These are phyloP conservation scores for Dryoscopus gambensis DNA, from an alignment of 2,113 vertebrate genomes.

Conservation along the genomic window DNA sequence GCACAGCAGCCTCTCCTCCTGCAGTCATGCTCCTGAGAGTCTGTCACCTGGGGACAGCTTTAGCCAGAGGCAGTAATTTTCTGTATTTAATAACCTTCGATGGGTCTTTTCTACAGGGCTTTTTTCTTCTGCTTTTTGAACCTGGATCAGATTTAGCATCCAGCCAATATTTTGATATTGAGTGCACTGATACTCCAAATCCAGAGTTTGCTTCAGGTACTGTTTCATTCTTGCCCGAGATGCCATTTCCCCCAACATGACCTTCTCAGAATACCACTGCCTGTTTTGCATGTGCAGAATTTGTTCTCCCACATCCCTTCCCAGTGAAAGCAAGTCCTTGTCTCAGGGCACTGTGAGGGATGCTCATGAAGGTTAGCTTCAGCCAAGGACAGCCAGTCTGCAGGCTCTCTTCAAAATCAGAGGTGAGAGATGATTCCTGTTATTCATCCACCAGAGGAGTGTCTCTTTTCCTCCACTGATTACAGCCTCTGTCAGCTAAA, in stretches of 20 bases:
- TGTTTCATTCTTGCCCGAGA: not conserved
- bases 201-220: not conserved
- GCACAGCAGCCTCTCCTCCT: not conserved
- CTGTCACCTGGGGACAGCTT: not conserved
- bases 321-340: not conserved
- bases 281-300: not conserved
- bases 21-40: not conserved
- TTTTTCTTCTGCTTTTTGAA: not conserved
- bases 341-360: not conserved
- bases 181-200: not conserved
- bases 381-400: not conserved
- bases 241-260: not conserved
- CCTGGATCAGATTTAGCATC: not conserved
- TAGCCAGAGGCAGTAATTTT: not conserved
- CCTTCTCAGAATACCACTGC: constrained; percentile 8
- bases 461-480: not conserved
- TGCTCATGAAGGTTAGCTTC: not conserved
- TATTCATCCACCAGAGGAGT: not conserved
- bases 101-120: not conserved
- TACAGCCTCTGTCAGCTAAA: not conserved
- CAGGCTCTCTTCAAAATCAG: not conserved
- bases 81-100: not conserved
- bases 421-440: constrained; percentile 12
- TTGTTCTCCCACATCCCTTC: not conserved
- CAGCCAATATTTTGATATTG: not conserved